Evolutionary conservation across 1,140 invertebrate species (phyloP), one percentile per base, ranked within the genome.

Genomic region (Argopecten irradians): DNA sequence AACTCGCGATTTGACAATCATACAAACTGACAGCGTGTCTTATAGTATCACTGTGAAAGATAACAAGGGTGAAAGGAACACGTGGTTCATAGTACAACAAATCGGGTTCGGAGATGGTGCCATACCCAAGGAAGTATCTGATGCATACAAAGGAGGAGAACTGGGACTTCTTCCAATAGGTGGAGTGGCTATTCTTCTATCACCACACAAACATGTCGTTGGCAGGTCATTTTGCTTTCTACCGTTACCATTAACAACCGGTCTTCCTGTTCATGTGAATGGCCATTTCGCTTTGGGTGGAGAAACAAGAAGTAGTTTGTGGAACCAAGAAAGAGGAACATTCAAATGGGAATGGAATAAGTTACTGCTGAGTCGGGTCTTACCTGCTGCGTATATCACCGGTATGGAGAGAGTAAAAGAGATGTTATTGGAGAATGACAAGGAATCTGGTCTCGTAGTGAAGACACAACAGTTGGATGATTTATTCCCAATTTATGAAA

Each of bases 231-330:
- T 93, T 90, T 95, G 95, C 87, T 94, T 93, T 89, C 90, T 95
- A 19, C 95, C 95, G 22, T 89, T 95, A 2, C 94, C 95, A 33
- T 86, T 93, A 13, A 82, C 89, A 34, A 94, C 94, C 16, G 91
- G 91, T 22, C 84, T 95, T 16, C 94, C 94, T 33, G 89, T 94
- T 33, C 92, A 95, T 85, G 91, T 95, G n/a, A 94, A 95, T 92
- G 95, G 94, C 0, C 92, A 94, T 87, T 95, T 95, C 92, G 93
- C 93, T 36, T 85, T 95, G 14, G 94, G 94, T 85, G 91, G 93
- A 86, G 94, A 94, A 89, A 90, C 93, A 16, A 90, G 94, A 86
- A 89, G 94, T 83, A 92, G 89, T 83, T 71, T 95, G 14, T 95
- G 94, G 94, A 84, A 91, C 8, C 88, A 84, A 28, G 89, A 92